A percentile compares a stretch with the other conserved stretches of the same genome.
phyloP scores from a whole-genome alignment of 2,797 vertebrate species.

The Phataginus tricuspis region DNA sequence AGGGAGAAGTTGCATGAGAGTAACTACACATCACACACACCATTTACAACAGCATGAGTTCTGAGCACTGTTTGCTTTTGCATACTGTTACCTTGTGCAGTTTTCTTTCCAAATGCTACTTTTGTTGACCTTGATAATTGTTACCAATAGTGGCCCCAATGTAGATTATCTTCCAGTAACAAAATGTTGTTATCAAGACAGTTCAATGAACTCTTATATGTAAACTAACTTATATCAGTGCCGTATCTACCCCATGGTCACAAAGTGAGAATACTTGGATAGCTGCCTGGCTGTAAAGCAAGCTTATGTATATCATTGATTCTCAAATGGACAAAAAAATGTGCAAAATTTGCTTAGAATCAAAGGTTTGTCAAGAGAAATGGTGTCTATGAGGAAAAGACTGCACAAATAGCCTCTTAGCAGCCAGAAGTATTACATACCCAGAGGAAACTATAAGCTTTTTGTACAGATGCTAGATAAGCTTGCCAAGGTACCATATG shows the following conservation, averaged over 20 bases:
- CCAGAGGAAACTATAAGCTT: constrained; percentile 65
- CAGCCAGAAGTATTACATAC: constrained; percentile 69
- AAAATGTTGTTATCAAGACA: constrained; percentile 57
- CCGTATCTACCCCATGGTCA: constrained; percentile 22
- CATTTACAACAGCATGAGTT: background rate
- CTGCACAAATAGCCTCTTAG: constrained; percentile 60
- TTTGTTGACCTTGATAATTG: constrained; percentile 21
- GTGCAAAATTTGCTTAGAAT: constrained; percentile 65
- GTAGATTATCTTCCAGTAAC: constrained; percentile 17
- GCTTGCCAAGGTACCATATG: constrained; percentile 73
- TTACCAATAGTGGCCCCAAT: constrained; percentile 28
- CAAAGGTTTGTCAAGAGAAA: constrained; percentile 67
- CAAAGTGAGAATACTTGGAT: constrained; percentile 60
- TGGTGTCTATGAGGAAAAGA: constrained; percentile 60
- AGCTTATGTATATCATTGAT: constrained; percentile 51
- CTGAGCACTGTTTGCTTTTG: background rate
- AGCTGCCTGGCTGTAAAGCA: constrained; percentile 62
- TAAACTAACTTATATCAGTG: constrained; percentile 48
- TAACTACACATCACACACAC: background rate
- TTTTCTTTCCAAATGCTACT: constrained; percentile 29
- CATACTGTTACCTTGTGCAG: background rate
- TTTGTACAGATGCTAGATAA: constrained; percentile 71
- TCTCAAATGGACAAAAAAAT: constrained; percentile 60
- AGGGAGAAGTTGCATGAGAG: background rate
- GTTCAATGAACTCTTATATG: constrained; percentile 67